Base-by-base conservation (phyloP, 2,113 vertebrate species). In the Romanogobio albipinnatus region DNA sequence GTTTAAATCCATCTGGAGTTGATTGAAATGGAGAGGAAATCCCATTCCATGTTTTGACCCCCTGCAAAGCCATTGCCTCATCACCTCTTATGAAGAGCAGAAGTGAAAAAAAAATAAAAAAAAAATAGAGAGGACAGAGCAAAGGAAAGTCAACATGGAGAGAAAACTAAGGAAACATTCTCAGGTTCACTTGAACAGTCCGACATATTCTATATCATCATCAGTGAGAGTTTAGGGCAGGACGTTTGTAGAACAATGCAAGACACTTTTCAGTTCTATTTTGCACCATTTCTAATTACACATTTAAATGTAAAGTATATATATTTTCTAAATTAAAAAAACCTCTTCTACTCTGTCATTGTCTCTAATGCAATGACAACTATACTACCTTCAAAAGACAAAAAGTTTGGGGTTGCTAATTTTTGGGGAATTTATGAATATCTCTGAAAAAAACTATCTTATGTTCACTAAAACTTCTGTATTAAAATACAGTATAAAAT, bases 21-120 rank as follows among this genome's bases (percentile, higher is more conserved):
- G 5, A 56, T 24, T 26, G 49, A 19, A 84, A 77, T 68, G 22
- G 19, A 68, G 33, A 56, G 74, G 33, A 84, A 84, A 68, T 70
- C 59, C 74, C 61, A 78, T 66, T 33, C 39, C n/a, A 80, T 59
- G 43, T 19, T 49, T 19, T 29, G 39, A 26, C n/a, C 59, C 59
- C 77, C n/a, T 64, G 24, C 58, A 64, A 80, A 80, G 24, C 24
- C 4, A 11, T 80, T 80, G 58, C 59, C 59, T 80, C 59, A 80
- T 80, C 59, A 26, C 53, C 58, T 8, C 53, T 76, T 80, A 47
- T 29, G 24, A 47, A 79, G 58, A 62, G 76, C 58, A 62, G 36
- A 79, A 81, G 45, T 51, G 15, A 29, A 43, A 47, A 2, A 1
- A 15, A 17, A 79, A 51, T 4, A 49, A 58, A 39, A 75, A 39